Conservation (phyloP, 2,888 invertebrate genomes). For the Pharmacophagus antenor region DNA sequence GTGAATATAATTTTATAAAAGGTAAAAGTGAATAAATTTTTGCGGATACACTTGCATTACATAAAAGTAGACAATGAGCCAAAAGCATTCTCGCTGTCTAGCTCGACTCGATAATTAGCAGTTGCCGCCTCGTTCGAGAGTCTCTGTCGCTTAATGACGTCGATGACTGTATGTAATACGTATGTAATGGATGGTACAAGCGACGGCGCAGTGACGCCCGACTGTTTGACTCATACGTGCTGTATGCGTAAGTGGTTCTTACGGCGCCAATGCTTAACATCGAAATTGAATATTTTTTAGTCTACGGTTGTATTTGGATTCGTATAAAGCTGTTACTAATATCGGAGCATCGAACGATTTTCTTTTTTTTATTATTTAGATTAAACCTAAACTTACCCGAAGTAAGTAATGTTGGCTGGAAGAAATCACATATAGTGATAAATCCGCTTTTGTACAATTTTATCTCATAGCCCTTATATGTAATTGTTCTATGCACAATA, state of each 20-base stretch:
- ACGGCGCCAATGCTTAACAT: slow-evolving; percentile 3
- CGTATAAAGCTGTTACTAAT: too few species aligned
- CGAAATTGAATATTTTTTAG: background rate
- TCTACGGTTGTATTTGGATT: background rate
- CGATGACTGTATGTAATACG: slow-evolving; percentile 1
- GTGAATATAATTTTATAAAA: too few species aligned
- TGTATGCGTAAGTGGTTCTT: slow-evolving; percentile 9
- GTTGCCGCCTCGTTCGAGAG: slow-evolving; percentile 16
- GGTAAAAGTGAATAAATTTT: too few species aligned
- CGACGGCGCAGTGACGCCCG: slow-evolving; percentile 20
- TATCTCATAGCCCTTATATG: too few species aligned
- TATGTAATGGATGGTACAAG: slow-evolving; percentile 15
- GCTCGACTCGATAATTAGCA: slow-evolving; percentile 20
- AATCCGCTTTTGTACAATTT: too few species aligned
- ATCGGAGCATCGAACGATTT: too few species aligned
- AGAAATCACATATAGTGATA: too few species aligned
- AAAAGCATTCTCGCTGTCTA: background rate
- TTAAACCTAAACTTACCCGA: too few species aligned
- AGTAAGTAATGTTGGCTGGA: too few species aligned
- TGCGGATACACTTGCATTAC: too few species aligned
- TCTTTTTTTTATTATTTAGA: too few species aligned
- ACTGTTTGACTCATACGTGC: slow-evolving; percentile 18
- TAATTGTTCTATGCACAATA: too few species aligned
- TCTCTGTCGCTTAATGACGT: slow-evolving; percentile 28
- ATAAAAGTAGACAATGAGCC: background rate